Percentiles rank a stretch among this genome's conserved stretches.
phyloP scores from a whole-genome alignment of 1,140 invertebrate species.

The Plectrocnemia conspersa region DNA sequence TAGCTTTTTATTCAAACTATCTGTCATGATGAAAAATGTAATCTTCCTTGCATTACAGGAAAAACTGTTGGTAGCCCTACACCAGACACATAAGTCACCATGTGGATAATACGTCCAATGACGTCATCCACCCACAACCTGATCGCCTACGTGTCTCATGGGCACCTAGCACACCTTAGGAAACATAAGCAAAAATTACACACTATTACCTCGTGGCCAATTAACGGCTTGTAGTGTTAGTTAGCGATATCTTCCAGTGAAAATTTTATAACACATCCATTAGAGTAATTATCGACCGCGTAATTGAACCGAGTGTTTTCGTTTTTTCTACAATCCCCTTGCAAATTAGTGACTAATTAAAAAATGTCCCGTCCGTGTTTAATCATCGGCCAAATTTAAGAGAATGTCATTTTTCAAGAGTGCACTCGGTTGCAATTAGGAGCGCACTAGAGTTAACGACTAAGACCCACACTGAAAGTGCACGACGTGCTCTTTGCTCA shows the following conservation, averaged over 20 bases:
- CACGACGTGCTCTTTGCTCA: constrained; percentile 5
- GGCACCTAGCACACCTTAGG: background rate
- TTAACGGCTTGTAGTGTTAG: too few species aligned
- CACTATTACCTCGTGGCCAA: background rate
- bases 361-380: background rate
- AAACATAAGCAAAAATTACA: too few species aligned
- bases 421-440: constrained; percentile 11
- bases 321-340: too few species aligned
- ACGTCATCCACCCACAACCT: constrained; percentile 9
- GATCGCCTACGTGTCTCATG: background rate
- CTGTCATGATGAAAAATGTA: too few species aligned
- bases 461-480: background rate
- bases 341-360: too few species aligned
- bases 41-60: too few species aligned
- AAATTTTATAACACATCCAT: too few species aligned
- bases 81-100: constrained; percentile 24
- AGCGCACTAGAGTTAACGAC: constrained; percentile 14
- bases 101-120: constrained; percentile 22
- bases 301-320: too few species aligned
- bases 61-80: too few species aligned
- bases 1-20: too few species aligned
- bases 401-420: constrained; percentile 17
- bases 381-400: background rate
- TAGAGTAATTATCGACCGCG: too few species aligned
- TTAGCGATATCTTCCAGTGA: too few species aligned